A percentile compares a stretch with the other conserved stretches of the same genome.
phyloP scores from a whole-genome alignment of 2,113 vertebrate species.

The Pseudonaja textilis region DNA sequence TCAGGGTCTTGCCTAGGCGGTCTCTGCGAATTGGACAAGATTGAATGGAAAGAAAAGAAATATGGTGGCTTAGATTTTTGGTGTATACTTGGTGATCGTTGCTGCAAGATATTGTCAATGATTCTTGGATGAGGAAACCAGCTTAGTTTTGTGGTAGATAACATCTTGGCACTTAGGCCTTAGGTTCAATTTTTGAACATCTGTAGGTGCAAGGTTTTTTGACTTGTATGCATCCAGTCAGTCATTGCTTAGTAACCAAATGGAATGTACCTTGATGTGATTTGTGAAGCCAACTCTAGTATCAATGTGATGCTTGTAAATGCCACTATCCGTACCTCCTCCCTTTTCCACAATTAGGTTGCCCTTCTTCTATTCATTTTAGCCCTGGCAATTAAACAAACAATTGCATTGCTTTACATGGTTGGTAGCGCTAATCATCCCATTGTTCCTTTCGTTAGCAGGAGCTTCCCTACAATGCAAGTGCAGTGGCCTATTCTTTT shows the following conservation, averaged over 20 bases:
- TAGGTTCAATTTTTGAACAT: background rate
- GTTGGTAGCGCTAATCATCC: slow-evolving; percentile 82
- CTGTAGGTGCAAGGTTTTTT: background rate
- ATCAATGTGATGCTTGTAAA: slow-evolving; percentile 44
- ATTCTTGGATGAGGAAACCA: background rate
- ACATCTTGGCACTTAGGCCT: background rate
- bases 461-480: slow-evolving; percentile 80
- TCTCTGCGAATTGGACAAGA: no score
- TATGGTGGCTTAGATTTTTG: background rate
- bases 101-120: background rate
- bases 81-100: background rate
- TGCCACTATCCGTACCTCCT: slow-evolving; percentile 60
- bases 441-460: slow-evolving; percentile 84
- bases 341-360: slow-evolving; percentile 66
- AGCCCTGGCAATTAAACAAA: slow-evolving; percentile 81
- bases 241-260: background rate
- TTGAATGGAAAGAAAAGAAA: no score
- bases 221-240: background rate
- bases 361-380: slow-evolving; percentile 76
- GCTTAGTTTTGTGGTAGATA: background rate
- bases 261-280: background rate
- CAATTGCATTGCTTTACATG: slow-evolving; percentile 80
- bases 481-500: slow-evolving; percentile 78
- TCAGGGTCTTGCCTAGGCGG: no score
- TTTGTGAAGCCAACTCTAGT: background rate